Evolutionary conservation across 2,797 vertebrate species (phyloP).

Genomic region (Chiroxiphia lanceolata): DNA sequence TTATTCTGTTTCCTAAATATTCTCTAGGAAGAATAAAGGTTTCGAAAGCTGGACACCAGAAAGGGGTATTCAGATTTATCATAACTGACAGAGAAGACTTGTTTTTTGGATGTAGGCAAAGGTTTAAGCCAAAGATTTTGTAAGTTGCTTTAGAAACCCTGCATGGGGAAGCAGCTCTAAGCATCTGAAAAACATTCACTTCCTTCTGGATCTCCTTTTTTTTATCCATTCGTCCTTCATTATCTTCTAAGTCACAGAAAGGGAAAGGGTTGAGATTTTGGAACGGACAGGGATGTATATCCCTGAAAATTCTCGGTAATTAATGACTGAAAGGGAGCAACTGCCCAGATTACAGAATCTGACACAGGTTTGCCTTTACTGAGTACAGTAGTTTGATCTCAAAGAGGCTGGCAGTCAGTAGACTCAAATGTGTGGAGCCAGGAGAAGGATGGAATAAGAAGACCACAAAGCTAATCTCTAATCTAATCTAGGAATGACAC

Average conservation of each 20-base stretch:
- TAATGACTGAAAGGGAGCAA: not conserved
- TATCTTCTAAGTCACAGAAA: not conserved
- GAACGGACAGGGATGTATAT: not conserved
- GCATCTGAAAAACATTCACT: not conserved
- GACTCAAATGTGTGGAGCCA: not conserved
- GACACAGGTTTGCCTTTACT: not conserved
- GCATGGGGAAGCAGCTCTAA: not conserved
- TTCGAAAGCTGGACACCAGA: not conserved
- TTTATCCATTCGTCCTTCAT: not conserved
- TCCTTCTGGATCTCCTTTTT: not conserved
- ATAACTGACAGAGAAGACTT: not conserved
- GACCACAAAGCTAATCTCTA: not conserved
- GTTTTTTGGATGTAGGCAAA: not conserved
- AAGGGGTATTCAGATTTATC: not conserved
- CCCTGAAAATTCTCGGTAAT: not conserved
- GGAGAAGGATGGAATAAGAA: not conserved
- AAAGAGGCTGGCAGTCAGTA: not conserved
- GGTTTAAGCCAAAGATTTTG: not conserved
- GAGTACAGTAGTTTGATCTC: not conserved
- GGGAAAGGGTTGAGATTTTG: not conserved
- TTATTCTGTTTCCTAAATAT: not conserved
- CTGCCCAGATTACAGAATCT: not conserved
- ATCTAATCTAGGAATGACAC: not conserved
- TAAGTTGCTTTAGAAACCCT: not conserved
- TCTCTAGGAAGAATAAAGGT: not conserved